Base-by-base conservation (phyloP, 2,797 vertebrate species). In the Myiothlypis chrysogaster region DNA sequence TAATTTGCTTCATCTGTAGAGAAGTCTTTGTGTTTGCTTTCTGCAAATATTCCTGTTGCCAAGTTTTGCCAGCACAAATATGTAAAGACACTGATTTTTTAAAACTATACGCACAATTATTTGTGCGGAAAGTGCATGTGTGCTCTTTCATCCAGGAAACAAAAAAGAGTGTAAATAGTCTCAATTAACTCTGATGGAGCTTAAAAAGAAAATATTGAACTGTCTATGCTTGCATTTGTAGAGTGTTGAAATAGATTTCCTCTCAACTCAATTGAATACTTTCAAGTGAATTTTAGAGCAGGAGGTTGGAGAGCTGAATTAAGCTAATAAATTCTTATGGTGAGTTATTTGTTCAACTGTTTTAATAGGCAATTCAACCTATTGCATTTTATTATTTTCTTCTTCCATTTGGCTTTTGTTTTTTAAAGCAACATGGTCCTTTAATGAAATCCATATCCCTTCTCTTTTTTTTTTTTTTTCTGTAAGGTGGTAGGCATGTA, bases 11-110 rank as follows among this genome's bases (percentile, higher is more conserved):
- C 56, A 77, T 91, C 70, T 83, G 34, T 70, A 56, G 63, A 76
- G 70, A 87, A 34, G 70, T 82, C 63, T 95, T 95, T 96, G 82
- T 94, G 66, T 88, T 96, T 94, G 77, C 80, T 94, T 96, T 71
- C 85, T 93, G 83, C 2, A 9, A 95, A 73, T 79, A 65, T 88
- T 87, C 63, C 85, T 70, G 59, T 70, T 90, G 83, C 86, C 70
- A 76, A 91, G 43, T 91, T 96, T 86, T 90, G 52, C 84, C 60
- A 61, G 63, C 80, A 82, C 77, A 90, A 86, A 64, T 90, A 53
- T 11, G 25, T 43, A 87, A 79, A 93, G 85, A 63, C 66, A 84
- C 63, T 8, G 11, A 12, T 81, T 89, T 95, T 95, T 94, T 89
- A 30, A n/a, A 85, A 69, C 75, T 61, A 9, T 14, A 1, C 14